Evolutionary conservation across 2,888 invertebrate genomes (phyloP).

Genomic region (Tenthredo livida): DNA sequence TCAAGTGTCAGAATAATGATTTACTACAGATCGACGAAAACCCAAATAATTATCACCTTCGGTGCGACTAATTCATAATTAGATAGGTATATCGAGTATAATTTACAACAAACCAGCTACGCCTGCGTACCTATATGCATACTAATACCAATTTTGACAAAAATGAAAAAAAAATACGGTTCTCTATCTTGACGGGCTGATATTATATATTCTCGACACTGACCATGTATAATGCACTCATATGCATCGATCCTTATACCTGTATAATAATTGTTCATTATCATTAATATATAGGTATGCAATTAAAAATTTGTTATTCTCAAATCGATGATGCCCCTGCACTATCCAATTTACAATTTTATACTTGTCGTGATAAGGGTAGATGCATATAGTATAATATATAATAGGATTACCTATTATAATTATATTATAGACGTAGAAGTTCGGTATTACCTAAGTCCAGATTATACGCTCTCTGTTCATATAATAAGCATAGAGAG

Average conservation of each 20-base stretch:
- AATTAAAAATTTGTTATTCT: conserved; percentile 21
- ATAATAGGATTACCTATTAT: neutral
- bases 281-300: conserved; percentile 18
- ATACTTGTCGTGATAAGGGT: neutral
- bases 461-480: neutral
- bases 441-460: neutral
- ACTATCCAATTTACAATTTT: neutral
- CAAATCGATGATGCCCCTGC: neutral
- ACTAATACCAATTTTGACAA: too few relatives aligned
- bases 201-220: conserved; percentile 11
- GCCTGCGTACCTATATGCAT: too few relatives aligned
- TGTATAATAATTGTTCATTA: conserved; percentile 24
- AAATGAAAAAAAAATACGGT: too few relatives aligned
- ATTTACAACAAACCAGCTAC: neutral
- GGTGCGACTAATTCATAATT: neutral
- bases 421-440: neutral
- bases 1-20: neutral
- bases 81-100: neutral
- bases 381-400: neutral
- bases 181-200: neutral
- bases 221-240: too few relatives aligned
- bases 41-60: neutral
- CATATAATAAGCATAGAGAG: neutral
- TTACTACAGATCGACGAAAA: neutral
- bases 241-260: neutral